These are phyloP conservation scores for Sardinella longiceps DNA, from an alignment of 2,797 vertebrate species.

Conservation along the genomic window DNA sequence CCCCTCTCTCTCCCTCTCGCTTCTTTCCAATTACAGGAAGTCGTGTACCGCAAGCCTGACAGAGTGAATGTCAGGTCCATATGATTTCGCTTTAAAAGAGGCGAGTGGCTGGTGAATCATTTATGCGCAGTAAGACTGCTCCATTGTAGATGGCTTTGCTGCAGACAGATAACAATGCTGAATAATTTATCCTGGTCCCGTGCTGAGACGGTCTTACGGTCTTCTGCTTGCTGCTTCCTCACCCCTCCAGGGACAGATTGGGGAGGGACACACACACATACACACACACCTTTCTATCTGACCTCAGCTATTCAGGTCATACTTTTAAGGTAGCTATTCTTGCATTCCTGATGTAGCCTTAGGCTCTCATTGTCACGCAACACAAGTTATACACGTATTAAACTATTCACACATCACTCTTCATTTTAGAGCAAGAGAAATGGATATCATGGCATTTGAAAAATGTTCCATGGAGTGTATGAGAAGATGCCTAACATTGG, in stretches of 20 bases:
- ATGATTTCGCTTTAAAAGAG: constrained; percentile 59
- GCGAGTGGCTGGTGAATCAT: constrained; percentile 65
- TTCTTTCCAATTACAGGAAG: constrained; percentile 69
- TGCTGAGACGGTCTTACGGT: constrained; percentile 34
- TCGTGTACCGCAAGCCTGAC: constrained; percentile 52
- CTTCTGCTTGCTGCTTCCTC: constrained; percentile 4
- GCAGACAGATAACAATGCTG: constrained; percentile 60
- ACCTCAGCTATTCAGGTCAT: constrained; percentile 14
- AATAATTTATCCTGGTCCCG: constrained; percentile 58
- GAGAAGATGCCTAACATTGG: not conserved
- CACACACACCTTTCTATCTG: constrained; percentile 12
- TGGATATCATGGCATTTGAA: not conserved
- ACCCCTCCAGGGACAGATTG: constrained; percentile 57
- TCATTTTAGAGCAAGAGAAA: not conserved
- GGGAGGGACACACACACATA: constrained; percentile 14
- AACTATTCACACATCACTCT: not conserved
- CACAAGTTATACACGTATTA: constrained; percentile 5
- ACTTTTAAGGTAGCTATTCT: constrained; percentile 2
- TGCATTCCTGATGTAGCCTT: not conserved
- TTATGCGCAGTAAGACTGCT: constrained; percentile 71
- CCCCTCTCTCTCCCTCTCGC: constrained; percentile 39
- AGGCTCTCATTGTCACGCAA: constrained; percentile 23
- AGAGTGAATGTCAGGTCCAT: constrained; percentile 67
- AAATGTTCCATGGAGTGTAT: not conserved
- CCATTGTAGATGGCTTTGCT: constrained; percentile 64